Evolutionary conservation across 2,113 vertebrate genomes (phyloP).

Genomic region (Sylvilagus bachmani): DNA sequence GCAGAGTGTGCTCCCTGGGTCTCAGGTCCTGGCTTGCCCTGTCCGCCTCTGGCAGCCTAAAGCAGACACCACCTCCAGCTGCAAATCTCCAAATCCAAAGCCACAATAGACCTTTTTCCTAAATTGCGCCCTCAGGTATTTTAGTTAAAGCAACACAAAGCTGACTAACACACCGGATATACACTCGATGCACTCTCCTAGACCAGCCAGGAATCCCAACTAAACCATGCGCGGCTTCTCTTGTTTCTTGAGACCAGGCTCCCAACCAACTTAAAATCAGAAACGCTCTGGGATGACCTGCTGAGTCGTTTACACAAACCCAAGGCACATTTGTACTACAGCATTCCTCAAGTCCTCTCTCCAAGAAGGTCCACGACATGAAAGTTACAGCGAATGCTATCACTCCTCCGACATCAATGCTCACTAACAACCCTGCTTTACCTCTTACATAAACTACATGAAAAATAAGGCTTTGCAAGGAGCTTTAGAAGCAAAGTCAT

Average conservation of each 20-base stretch:
- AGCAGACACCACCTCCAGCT: too few species aligned
- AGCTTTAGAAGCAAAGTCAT: neutral
- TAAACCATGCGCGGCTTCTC: neutral
- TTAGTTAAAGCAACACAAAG: neutral
- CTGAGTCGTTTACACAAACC: neutral
- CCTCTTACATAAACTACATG: neutral
- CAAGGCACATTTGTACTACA: neutral
- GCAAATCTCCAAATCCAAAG: too few species aligned
- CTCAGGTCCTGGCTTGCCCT: too few species aligned
- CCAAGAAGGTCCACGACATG: neutral
- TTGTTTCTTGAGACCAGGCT: neutral
- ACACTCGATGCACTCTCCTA: neutral
- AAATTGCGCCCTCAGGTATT: too few species aligned
- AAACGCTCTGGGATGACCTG: neutral
- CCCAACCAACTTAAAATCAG: neutral
- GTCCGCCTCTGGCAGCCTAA: too few species aligned
- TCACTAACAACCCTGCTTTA: conserved; percentile 8
- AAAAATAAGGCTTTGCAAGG: neutral
- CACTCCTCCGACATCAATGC: neutral
- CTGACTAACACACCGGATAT: neutral
- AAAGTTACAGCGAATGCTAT: neutral
- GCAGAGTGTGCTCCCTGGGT: too few species aligned
- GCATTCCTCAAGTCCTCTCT: neutral
- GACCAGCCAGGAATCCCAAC: neutral
- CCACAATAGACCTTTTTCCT: too few species aligned